phyloP scores from a whole-genome alignment of 2,888 invertebrate species.

The Epinotia brunnichana region DNA sequence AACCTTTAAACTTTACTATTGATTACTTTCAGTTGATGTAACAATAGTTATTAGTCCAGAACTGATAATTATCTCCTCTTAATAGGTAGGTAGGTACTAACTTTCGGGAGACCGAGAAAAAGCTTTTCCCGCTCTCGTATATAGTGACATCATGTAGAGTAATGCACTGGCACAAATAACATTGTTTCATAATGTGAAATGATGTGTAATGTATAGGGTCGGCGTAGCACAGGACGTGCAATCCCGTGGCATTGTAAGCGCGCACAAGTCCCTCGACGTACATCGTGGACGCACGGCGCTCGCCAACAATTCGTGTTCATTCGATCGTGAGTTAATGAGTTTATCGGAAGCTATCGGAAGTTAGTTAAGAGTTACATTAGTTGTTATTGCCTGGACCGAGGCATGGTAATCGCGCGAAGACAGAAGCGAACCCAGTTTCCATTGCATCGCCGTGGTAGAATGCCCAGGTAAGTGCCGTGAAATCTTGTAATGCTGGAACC shows the following conservation, averaged over 20 bases:
- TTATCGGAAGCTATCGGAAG: too few species aligned
- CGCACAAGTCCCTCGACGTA: slow-evolving; percentile 55
- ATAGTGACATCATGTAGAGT: slow-evolving; percentile 33
- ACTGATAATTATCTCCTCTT: background rate
- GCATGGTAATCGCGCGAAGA: slow-evolving; percentile 58
- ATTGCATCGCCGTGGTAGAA: slow-evolving; percentile 52
- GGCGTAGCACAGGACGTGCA: slow-evolving; percentile 66
- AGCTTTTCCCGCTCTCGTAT: slow-evolving; percentile 16
- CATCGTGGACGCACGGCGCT: slow-evolving; percentile 54
- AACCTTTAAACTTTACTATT: too few species aligned
- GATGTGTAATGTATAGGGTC: slow-evolving; percentile 63
- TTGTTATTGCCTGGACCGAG: slow-evolving; percentile 47
- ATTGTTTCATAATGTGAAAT: slow-evolving; percentile 68
- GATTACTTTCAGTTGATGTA: too few species aligned
- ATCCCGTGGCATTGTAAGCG: slow-evolving; percentile 62
- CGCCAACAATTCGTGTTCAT: slow-evolving; percentile 23
- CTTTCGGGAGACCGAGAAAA: slow-evolving; percentile 12
- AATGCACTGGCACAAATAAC: slow-evolving; percentile 48
- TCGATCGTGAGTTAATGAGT: slow-evolving; percentile 29
- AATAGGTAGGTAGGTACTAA: background rate
- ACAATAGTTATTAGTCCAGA: background rate
- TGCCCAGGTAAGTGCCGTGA: slow-evolving; percentile 58
- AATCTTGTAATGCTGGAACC: slow-evolving; percentile 21
- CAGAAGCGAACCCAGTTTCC: slow-evolving; percentile 45
- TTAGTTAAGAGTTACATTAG: slow-evolving; percentile 9